These are phyloP conservation scores for Pelecanus crispus DNA, from an alignment of 2,113 vertebrate genomes.

Conservation along the genomic window DNA sequence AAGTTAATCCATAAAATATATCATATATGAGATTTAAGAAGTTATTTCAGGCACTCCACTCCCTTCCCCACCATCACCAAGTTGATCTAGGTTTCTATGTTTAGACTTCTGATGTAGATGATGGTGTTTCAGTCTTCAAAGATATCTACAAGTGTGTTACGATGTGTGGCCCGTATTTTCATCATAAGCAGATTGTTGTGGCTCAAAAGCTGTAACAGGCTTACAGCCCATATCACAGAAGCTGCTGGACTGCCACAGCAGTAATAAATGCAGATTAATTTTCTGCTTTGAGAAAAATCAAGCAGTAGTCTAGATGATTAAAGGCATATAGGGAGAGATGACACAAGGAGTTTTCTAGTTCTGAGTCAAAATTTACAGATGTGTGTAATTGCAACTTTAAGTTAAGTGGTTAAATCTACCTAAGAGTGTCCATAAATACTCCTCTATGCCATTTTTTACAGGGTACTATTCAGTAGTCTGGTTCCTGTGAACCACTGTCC, in stretches of 20 bases:
- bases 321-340: neutral
- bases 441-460: neutral
- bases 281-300: neutral
- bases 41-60: neutral
- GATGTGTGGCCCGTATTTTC: neutral
- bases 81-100: neutral
- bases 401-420: neutral
- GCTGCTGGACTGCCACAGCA: neutral
- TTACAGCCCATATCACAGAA: neutral
- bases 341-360: neutral
- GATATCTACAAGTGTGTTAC: neutral
- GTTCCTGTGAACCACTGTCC: neutral
- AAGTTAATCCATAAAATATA: neutral
- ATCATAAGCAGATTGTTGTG: neutral
- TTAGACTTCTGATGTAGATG: neutral
- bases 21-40: neutral
- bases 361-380: neutral
- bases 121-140: neutral
- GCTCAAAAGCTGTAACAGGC: neutral
- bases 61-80: neutral
- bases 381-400: neutral
- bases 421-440: neutral
- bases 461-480: neutral
- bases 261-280: neutral
- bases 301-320: neutral